Evolutionary conservation across 2,113 vertebrate genomes (phyloP).

Genomic region (Mobula birostris): DNA sequence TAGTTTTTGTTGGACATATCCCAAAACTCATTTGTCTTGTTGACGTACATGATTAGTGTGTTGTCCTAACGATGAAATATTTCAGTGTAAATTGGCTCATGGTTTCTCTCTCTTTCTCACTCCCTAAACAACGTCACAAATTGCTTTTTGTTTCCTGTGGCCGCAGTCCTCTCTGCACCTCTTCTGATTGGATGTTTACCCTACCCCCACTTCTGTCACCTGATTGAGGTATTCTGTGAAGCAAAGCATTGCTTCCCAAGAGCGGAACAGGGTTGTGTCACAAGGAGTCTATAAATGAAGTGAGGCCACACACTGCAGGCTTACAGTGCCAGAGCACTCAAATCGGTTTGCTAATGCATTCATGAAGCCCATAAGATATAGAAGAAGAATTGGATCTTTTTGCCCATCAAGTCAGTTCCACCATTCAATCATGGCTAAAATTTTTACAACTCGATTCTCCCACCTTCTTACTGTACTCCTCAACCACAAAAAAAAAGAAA

Average conservation of each 20-base stretch:
- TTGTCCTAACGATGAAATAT: slow-evolving; percentile 21
- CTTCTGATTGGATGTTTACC: neutral
- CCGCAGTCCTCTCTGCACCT: neutral
- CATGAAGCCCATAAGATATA: too few species aligned
- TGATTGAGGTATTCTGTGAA: neutral
- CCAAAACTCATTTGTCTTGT: slow-evolving; percentile 21
- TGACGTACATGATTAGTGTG: neutral
- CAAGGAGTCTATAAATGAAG: neutral
- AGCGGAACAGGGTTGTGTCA: neutral
- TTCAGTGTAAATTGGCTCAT: slow-evolving; percentile 20
- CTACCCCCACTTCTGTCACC: neutral
- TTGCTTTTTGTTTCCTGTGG: neutral
- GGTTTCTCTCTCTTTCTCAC: neutral
- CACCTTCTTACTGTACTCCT: too few species aligned
- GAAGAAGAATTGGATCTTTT: too few species aligned
- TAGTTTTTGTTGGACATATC: slow-evolving; percentile 24
- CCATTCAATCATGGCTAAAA: too few species aligned
- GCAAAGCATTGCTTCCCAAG: neutral
- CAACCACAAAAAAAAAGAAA: too few species aligned
- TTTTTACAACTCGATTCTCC: too few species aligned
- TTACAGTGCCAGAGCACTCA: neutral
- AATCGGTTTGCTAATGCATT: neutral
- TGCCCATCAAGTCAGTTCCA: too few species aligned
- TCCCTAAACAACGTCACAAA: neutral
- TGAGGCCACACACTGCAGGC: neutral